Conservation (phyloP, 2,113 vertebrate genomes). For the Campylomormyrus tamandua region DNA sequence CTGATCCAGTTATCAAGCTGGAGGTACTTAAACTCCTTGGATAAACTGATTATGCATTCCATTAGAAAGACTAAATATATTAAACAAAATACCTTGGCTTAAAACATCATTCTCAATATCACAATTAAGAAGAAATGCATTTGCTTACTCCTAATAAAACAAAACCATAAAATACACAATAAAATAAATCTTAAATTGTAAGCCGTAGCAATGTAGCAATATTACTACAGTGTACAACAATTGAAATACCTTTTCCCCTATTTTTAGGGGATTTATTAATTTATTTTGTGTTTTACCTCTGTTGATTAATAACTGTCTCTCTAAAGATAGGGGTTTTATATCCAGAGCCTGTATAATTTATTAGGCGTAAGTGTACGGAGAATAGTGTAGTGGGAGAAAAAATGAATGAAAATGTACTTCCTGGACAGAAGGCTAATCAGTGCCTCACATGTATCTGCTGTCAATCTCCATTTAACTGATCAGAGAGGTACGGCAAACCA, state of each 20-base stretch:
- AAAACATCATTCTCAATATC: background rate
- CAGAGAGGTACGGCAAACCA: background rate
- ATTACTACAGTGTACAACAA: background rate
- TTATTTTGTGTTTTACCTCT: background rate
- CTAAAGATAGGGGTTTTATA: conserved; percentile 1
- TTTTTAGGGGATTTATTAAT: background rate
- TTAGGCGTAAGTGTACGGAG: background rate
- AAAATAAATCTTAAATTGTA: background rate
- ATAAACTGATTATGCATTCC: background rate
- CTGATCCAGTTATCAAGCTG: background rate
- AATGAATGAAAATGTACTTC: background rate
- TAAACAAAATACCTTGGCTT: background rate
- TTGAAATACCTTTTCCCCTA: background rate
- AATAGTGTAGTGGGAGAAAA: background rate
- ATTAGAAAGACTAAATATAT: background rate
- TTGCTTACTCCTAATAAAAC: background rate
- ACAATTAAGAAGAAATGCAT: background rate
- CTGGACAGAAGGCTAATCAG: background rate
- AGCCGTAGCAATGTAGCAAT: background rate
- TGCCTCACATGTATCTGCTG: background rate
- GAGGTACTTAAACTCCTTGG: background rate
- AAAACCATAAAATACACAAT: background rate
- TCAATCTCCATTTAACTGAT: background rate
- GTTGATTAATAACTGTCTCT: background rate
- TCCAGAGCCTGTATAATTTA: conserved; percentile 1